Evolutionary conservation across 2,888 invertebrate genomes (phyloP), one percentile per base, ranked within the genome.

Genomic region (Laothoe populi): DNA sequence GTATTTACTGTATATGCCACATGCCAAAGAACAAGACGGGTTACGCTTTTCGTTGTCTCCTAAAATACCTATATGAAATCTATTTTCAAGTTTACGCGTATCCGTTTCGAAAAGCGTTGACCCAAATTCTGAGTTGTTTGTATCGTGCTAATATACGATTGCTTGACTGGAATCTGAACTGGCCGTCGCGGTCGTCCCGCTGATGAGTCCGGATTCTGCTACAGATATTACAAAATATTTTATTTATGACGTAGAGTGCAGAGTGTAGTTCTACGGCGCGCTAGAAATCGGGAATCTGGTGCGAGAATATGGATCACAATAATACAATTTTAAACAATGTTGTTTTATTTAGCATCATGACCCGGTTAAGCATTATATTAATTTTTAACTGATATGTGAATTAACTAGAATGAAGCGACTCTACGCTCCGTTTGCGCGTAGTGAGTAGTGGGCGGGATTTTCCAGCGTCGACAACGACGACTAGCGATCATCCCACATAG

Each of bases 81-180:
- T 88, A 89, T 91, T 89, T 89, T 89, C 87, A 88, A 90, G 87
- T 90, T 89, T 88, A 90, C 82, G 76, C 80, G 79, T 75, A 77
- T 81, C 77, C 74, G 74, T 79, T 83, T 83, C 78, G 76, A 79
- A 80, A 81, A 79, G 73, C 76, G 78, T 74, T 87, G 90, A 90
- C 90, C 91, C 81, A 88, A 84, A 90, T 90, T 82, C 77, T 79
- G 72, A 70, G 71, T 78, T 78, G 81, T 79, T 79, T 80, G 72
- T 73, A 78, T 70, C 74, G 77, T 70, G 76, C 74, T 79, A 81
- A 78, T 81, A 73, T 78, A 45, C 45, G 53, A 42, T 58, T 45
- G 40, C 74, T 70, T 74, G 69, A 79, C 83, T 79, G 77, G 79
- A 80, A 80, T 79, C 78, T 76, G 66, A 77, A 79, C 72, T 62